These are phyloP conservation scores for Nebria salina DNA, from an alignment of 2,888 invertebrate genomes.

Conservation along the genomic window DNA sequence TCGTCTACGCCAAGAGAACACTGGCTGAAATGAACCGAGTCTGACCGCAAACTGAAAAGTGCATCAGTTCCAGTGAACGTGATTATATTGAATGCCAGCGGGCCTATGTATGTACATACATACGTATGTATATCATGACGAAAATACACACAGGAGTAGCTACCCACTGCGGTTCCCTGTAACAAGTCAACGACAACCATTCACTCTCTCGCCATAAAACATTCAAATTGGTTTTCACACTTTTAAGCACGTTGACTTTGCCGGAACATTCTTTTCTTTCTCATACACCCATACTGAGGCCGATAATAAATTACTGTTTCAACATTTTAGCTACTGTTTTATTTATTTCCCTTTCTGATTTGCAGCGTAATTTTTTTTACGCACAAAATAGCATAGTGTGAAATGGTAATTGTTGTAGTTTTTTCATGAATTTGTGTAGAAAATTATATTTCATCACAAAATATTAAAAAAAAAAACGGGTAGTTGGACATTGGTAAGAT, in stretches of 20 bases:
- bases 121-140: background rate
- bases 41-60: slow-evolving; percentile 36
- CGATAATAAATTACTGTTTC: background rate
- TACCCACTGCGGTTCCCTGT: background rate
- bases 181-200: slow-evolving; percentile 1
- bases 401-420: too few relatives aligned
- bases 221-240: background rate
- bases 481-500: background rate
- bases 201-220: background rate
- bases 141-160: background rate
- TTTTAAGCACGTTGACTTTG: background rate
- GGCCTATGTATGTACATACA: background rate
- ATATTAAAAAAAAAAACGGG: too few relatives aligned
- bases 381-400: too few relatives aligned
- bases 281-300: background rate
- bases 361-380: background rate
- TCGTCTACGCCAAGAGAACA: background rate
- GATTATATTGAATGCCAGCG: slow-evolving; percentile 32
- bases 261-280: background rate
- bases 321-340: background rate
- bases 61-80: slow-evolving; percentile 33
- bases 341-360: background rate
- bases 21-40: slow-evolving; percentile 30
- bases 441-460: too few relatives aligned
- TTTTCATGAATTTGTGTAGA: too few relatives aligned